Conservation (phyloP, 1,140 invertebrate species). For the Neoseiulus cucumeris region DNA sequence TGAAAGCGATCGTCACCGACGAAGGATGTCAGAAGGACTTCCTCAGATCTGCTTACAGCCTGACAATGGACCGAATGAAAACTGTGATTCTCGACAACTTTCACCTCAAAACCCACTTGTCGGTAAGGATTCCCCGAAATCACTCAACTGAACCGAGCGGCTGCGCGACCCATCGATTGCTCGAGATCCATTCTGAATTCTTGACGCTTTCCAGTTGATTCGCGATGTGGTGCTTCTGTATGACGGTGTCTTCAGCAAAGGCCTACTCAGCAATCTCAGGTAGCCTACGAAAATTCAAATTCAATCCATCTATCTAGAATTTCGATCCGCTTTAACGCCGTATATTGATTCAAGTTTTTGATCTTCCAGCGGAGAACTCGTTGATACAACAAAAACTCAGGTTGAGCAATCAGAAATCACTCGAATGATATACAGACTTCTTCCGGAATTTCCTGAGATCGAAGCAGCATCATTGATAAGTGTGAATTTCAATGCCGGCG, state of each 20-base stretch:
- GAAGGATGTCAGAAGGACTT: background rate
- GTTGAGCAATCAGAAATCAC: background rate
- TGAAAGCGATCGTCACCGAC: background rate
- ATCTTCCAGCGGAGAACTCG: background rate
- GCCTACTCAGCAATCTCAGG: background rate
- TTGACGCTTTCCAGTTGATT: background rate
- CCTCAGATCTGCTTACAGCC: background rate
- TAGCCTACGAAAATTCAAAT: background rate
- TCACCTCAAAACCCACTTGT: constrained; percentile 3
- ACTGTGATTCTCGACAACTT: constrained; percentile 2
- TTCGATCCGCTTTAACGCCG: background rate
- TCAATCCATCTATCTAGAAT: background rate
- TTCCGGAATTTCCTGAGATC: background rate
- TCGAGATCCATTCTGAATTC: too few species aligned
- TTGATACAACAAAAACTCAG: background rate
- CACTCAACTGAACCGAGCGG: too few species aligned
- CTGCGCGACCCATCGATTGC: too few species aligned
- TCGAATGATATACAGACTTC: background rate
- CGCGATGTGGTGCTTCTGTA: background rate
- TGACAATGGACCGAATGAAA: constrained; percentile 3
- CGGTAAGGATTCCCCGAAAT: too few species aligned
- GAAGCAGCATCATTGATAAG: background rate
- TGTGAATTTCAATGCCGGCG: background rate
- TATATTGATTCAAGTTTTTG: too few species aligned
- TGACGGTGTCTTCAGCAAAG: constrained; percentile 7